Base-by-base conservation (phyloP, 2,113 vertebrate species). In the Bungarus multicinctus region DNA sequence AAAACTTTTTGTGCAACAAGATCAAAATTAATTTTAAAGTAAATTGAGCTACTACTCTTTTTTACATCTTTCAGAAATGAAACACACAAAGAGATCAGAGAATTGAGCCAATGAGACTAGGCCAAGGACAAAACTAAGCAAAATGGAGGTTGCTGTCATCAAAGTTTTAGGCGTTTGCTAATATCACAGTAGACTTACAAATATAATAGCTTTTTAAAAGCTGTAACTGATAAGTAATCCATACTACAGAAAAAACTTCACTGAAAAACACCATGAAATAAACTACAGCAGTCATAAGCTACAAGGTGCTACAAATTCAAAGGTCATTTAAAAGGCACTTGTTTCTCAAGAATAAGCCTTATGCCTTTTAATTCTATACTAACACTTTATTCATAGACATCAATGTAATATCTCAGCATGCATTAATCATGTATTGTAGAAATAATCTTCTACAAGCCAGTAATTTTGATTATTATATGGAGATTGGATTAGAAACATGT, bases 311-410 rank as follows among this genome's bases (percentile, higher is more conserved):
- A 52, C 94, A 96, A 94, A 89, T 91, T 94, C 47, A 91, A 90
- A 74, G 91, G 89, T 94, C 91, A 93, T 95, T 93, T 92, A 85
- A 95, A 97, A 97, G 97, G 97, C 97, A 97, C 97, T 97, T 97
- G 91, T 95, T 94, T 97, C 93, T 89, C 93, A 96, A 85, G 95
- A 93, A 94, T 89, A 94, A 69, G 88, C 92, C 2, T 92, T 90
- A 95, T 87, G 93, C 69, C 39, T 92, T 54, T 88, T 92, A 92
- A 86, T 69, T 87, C 11, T 22, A 27, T 22, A 43, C 39, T 52
- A 81, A 93, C 94, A 95, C 94, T 94, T 95, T 92, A 95, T 85
- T 93, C 93, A 89, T 89, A 95, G 92, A 95, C 94, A 93, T 93
- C 96, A 87, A 54, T 87, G 55, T 92, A 95, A 90, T 74, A 94